Evolutionary conservation across 1,140 invertebrate species (phyloP).

Genomic region (Drosophila miranda): DNA sequence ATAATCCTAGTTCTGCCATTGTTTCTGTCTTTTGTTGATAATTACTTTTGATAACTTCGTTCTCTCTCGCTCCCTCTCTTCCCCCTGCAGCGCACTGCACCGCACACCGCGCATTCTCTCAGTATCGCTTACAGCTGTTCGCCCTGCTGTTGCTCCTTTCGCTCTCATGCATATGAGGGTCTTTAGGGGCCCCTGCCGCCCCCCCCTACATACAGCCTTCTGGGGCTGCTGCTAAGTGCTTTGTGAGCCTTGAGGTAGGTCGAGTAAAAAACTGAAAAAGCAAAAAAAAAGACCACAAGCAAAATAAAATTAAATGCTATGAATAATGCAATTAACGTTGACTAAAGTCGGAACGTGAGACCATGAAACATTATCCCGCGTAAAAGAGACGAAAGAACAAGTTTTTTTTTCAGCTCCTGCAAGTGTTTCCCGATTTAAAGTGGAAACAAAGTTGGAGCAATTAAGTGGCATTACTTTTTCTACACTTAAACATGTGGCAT

Average conservation of each 20-base stretch:
- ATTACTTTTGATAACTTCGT: conserved; percentile 57
- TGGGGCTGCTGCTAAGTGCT: conserved; percentile 29
- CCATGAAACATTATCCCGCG: conserved; percentile 22
- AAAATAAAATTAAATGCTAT: conserved; percentile 16
- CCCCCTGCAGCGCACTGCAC: background rate
- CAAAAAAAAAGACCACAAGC: conserved; percentile 9
- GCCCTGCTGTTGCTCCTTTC: conserved; percentile 5
- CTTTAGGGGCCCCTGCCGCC: conserved; percentile 8
- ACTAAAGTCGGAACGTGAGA: conserved; percentile 17
- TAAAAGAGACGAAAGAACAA: background rate
- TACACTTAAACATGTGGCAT: too few species aligned
- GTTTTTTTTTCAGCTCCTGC: background rate
- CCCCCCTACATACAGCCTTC: background rate
- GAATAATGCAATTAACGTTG: conserved; percentile 42
- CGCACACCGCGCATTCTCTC: background rate
- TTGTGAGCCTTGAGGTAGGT: conserved; percentile 50
- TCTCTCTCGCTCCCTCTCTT: conserved; percentile 7
- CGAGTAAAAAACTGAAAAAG: conserved; percentile 31
- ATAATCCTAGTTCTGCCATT: conserved; percentile 45
- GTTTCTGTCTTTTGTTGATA: conserved; percentile 59
- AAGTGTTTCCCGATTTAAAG: too few species aligned
- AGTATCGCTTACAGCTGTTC: background rate
- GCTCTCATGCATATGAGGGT: conserved; percentile 26
- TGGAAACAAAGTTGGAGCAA: too few species aligned
- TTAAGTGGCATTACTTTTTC: too few species aligned